phyloP scores from a whole-genome alignment of 1,140 invertebrate genomes.

The Drosophila hydei region DNA sequence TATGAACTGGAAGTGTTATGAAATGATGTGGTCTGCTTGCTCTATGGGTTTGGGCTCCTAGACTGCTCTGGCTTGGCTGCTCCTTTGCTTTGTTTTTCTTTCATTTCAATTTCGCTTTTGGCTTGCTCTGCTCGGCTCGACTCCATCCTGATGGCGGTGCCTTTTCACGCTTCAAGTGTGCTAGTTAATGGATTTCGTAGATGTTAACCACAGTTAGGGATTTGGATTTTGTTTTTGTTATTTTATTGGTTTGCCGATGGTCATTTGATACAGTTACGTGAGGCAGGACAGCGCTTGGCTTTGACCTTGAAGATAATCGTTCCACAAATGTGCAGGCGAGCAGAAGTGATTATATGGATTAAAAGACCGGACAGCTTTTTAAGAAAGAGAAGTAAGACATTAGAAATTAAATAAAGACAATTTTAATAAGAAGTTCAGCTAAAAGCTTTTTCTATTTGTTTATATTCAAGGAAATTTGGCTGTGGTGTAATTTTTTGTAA shows the following conservation, averaged over 20 bases:
- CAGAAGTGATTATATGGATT: conserved; percentile 22
- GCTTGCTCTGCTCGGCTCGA: conserved; percentile 23
- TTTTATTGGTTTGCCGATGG: conserved; percentile 35
- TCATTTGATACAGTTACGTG: conserved; percentile 42
- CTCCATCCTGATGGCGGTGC: conserved; percentile 14
- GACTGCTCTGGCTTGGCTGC: neutral
- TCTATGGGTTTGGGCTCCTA: neutral
- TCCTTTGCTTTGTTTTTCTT: conserved; percentile 30
- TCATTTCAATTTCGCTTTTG: conserved; percentile 35
- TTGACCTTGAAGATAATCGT: conserved; percentile 26
- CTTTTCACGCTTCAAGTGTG: conserved; percentile 52
- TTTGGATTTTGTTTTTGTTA: conserved; percentile 28
- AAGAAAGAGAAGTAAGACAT: neutral
- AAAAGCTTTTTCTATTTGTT: too few species aligned
- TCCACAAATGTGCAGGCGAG: conserved; percentile 1
- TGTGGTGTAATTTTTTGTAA: neutral
- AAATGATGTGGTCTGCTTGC: conserved; percentile 72
- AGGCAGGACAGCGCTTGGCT: conserved; percentile 4
- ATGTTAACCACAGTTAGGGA: conserved; percentile 56
- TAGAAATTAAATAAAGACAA: neutral
- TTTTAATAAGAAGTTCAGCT: too few species aligned
- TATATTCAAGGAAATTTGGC: too few species aligned
- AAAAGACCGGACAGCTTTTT: neutral
- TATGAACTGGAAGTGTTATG: conserved; percentile 81
- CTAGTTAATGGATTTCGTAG: conserved; percentile 50